A percentile compares a stretch with the other conserved stretches of the same genome.
These are phyloP conservation scores for Trichogramma dendrolimi DNA, from an alignment of 2,888 invertebrate species.

Conservation along the genomic window DNA sequence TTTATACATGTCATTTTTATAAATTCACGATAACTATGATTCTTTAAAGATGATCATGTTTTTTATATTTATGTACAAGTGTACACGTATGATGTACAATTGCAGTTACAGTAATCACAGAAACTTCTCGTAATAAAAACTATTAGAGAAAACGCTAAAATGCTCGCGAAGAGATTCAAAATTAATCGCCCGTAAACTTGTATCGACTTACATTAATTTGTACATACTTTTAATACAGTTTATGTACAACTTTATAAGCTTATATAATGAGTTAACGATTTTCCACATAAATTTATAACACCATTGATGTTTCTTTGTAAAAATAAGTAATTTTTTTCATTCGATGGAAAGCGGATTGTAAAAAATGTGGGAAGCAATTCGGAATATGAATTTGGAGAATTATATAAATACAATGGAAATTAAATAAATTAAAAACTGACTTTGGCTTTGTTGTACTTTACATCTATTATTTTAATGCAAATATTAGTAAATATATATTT, in stretches of 20 bases:
- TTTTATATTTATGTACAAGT: constrained; percentile 5
- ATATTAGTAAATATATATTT: too few relatives aligned
- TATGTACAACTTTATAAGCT: constrained; percentile 27
- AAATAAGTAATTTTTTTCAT: constrained; percentile 13
- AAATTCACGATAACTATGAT: too few relatives aligned
- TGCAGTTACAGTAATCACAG: not conserved
- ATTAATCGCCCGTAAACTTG: constrained; percentile 24
- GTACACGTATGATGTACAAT: not conserved
- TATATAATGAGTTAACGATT: constrained; percentile 21
- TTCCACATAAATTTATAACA: too few relatives aligned
- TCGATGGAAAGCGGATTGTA: not conserved
- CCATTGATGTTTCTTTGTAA: too few relatives aligned
- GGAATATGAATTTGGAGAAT: not conserved
- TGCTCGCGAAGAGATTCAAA: not conserved
- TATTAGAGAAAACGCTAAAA: not conserved
- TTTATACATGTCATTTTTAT: too few relatives aligned
- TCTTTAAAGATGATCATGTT: not conserved
- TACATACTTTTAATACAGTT: constrained; percentile 19
- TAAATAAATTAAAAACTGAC: constrained; percentile 21
- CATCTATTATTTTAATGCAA: constrained; percentile 12
- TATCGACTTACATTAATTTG: constrained; percentile 25
- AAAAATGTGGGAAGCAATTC: not conserved
- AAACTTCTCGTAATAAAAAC: not conserved
- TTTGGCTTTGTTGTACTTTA: constrained; percentile 24
- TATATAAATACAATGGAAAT: not conserved